Evolutionary conservation across 2,888 invertebrate species (phyloP), one percentile per base, ranked within the genome.

Genomic region (Polyploca ridens): DNA sequence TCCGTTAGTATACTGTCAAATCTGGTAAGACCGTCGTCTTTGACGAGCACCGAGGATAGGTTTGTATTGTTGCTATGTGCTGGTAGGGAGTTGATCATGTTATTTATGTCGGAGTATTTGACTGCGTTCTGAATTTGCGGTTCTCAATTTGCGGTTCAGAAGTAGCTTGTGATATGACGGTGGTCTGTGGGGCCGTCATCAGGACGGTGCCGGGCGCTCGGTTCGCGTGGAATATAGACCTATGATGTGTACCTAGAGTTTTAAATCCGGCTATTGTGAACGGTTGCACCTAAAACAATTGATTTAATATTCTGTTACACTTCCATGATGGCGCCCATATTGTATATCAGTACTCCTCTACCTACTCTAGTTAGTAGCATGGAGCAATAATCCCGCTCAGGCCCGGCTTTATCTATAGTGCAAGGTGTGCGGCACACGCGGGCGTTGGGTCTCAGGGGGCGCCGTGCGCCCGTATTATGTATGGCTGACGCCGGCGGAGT

Each of bases 91-190:
- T 89, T 83, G 64, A 91, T 90, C 79, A 93, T 88, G 74, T 89
- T 89, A 73, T 93, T 88, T 14, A 91, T 86, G 58, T 91, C 89
- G 0, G 89, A 65, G 76, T 90, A 93, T 63, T 92, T 92, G 69
- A 90, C 82, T 33, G 83, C 69, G 69, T 70, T 75, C 16, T 86
- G 82, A 1, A 78, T 75, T 11, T 75, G 78, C n/a, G n/a, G n/a
- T n/a, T n/a, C n/a, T n/a, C n/a, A n/a, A n/a, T n/a, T n/a, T n/a
- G n/a, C 62, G 74, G 75, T 44, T 87, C 88, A 6, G 83, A 78
- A 0, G 85, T 80, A 10, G 91, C 90, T 62, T 93, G 93, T 0
- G 93, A 91, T 63, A 93, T 93, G 72, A 93, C 91, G 4, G 91
- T 90, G 62, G 91, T 84, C 66, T 90, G 91, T 0, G 93, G 90